Percentiles rank a stretch among this genome's conserved stretches.
Evolutionary conservation across 2,113 vertebrate genomes (phyloP).

Genomic region (Formicarius rufipectus): DNA sequence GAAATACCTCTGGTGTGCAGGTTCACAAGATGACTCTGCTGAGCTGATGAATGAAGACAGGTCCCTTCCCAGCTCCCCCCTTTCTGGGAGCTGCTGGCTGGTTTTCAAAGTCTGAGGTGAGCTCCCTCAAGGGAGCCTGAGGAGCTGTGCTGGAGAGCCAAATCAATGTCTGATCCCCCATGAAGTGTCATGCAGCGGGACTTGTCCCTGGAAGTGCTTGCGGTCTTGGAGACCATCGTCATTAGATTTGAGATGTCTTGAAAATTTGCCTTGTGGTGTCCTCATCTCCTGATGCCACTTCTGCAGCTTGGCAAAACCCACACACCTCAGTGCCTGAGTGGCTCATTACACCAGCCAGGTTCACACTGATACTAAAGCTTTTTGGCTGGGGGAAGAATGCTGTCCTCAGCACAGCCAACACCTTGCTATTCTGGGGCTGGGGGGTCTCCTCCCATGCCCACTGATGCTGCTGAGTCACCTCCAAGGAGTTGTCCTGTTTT

Average conservation of each 20-base stretch:
- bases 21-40: not conserved
- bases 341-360: not conserved
- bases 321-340: too few relatives aligned
- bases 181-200: not conserved
- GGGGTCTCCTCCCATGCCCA: not conserved
- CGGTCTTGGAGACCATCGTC: not conserved
- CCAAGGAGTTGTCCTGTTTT: not conserved
- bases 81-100: not conserved
- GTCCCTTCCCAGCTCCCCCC: not conserved
- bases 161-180: not conserved
- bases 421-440: not conserved
- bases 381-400: not conserved
- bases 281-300: not conserved
- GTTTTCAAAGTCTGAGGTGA: not conserved
- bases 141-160: not conserved
- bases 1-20: not conserved
- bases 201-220: rapidly evolving
- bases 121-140: rapidly evolving
- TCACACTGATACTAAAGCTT: not conserved
- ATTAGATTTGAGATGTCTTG: not conserved
- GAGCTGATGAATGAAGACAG: not conserved
- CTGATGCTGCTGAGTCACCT: rapidly evolving
- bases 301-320: not conserved
- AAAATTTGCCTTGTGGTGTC: not conserved
- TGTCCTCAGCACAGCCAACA: not conserved